Base-by-base conservation (phyloP, 2,113 vertebrate genomes). In the Vulpes vulpes region DNA sequence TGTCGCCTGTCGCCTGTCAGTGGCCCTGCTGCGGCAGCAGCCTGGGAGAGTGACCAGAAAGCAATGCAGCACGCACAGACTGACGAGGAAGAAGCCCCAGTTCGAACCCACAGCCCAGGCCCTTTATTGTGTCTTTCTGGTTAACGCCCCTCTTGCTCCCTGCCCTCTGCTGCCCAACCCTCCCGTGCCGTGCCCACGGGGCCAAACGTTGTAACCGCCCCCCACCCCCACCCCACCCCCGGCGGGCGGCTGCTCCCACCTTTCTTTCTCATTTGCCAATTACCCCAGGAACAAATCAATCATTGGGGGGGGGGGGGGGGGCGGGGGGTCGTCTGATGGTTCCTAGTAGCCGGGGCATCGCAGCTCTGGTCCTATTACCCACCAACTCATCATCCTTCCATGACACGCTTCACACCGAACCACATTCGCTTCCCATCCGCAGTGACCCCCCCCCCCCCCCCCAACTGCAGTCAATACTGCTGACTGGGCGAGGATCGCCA, bases 251-350 rank as follows among this genome's bases (percentile, higher is more conserved):
- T 10, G 12, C 71, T 49, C 32, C 0, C 1, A 59, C 89, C 19
- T 64, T 76, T 95, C 92, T 95, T 80, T 95, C 82, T 89, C 87
- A 0, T 98, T 96, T 93, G 62, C 60, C 55, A 79, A 89, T 73
- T 60, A 90, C 69, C 27, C 81, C 27, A 91, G 51, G 23, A 78
- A 35, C 84, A 65, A 86, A 55, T 49, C 87, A 71, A 95, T 96
- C 94, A 81, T 74, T 35, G 35, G 35, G 80, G 2, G 3, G 85
- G 81, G 22, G 3, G 85, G 81, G 19, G 0, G 43, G 43, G 43
- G 38, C 38, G 38, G 38, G 3, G 85, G 81, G 22, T 88, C 25
- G 9, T 38, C 96, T 53, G 16, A 38, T 80, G 78, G 64, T 74
- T 94, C 62, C 76, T 32, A n/a, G 84, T 57, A 30, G 43, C 51